Conservation (phyloP, 2,888 invertebrate genomes). For the Chouioia cunea region DNA sequence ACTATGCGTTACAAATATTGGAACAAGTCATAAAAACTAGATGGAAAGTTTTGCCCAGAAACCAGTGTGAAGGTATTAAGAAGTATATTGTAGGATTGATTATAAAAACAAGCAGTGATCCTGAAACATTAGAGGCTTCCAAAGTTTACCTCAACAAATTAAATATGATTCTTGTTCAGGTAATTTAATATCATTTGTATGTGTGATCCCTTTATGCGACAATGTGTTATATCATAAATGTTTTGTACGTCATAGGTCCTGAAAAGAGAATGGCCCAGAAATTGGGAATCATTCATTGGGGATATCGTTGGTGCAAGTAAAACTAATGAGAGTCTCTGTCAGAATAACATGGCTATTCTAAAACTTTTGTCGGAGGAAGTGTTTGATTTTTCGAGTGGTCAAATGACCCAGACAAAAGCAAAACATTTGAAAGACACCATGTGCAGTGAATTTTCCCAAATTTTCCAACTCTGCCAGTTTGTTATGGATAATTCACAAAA, state of each 20-base stretch:
- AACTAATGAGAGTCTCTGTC: constrained; percentile 98
- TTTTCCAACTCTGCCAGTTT: constrained; percentile 97
- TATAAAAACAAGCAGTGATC: constrained; percentile 97
- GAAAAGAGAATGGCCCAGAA: constrained; percentile 99
- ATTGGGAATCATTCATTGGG: constrained; percentile 99
- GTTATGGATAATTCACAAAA: constrained; percentile 98
- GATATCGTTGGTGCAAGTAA: constrained; percentile 99
- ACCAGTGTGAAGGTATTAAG: constrained; percentile 99
- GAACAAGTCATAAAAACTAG: constrained; percentile 98
- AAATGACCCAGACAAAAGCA: constrained; percentile 98
- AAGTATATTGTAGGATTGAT: constrained; percentile 99
- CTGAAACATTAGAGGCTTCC: constrained; percentile 88
- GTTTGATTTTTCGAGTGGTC: constrained; percentile 98
- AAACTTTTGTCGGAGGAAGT: constrained; percentile 98
- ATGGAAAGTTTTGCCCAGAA: constrained; percentile 98
- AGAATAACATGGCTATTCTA: constrained; percentile 99
- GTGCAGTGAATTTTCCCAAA: constrained; percentile 99
- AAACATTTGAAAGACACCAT: constrained; percentile 99
- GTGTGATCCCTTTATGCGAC: not conserved
- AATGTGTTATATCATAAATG: constrained; percentile 13
- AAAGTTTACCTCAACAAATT: constrained; percentile 98
- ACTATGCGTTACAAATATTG: constrained; percentile 98
- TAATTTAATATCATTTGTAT: constrained; percentile 55
- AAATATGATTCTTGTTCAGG: constrained; percentile 98
- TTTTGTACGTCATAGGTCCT: constrained; percentile 76